Conservation (phyloP, 1,140 invertebrate genomes). For the Ladona fulva region DNA sequence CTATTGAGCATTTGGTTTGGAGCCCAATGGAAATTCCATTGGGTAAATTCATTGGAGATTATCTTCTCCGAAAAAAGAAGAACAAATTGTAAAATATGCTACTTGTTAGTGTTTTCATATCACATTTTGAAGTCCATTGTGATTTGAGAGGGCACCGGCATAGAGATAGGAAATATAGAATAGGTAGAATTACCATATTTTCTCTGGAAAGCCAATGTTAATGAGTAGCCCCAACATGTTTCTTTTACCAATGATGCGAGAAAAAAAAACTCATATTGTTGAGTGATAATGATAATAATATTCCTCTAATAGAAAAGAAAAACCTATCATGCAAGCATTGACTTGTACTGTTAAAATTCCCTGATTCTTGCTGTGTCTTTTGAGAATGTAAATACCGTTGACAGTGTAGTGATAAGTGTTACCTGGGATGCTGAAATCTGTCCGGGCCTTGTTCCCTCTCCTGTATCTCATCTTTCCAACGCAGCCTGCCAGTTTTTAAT, state of each 20-base stretch:
- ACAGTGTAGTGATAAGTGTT: conserved; percentile 5
- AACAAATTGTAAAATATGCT: conserved; percentile 17
- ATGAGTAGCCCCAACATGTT: conserved; percentile 9
- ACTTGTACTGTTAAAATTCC: conserved; percentile 7
- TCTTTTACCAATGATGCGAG: conserved; percentile 10
- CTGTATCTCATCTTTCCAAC: neutral
- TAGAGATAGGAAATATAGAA: conserved; percentile 5
- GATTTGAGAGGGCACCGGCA: conserved; percentile 20
- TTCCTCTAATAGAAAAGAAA: conserved; percentile 5
- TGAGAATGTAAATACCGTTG: conserved; percentile 1
- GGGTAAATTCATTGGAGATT: neutral
- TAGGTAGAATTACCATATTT: conserved; percentile 10
- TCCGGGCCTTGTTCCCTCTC: neutral
- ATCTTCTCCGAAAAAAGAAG: conserved; percentile 11
- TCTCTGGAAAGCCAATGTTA: neutral
- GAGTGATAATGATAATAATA: conserved; percentile 7
- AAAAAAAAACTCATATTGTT: neutral
- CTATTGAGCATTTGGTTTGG: neutral
- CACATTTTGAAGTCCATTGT: conserved; percentile 20
- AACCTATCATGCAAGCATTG: neutral
- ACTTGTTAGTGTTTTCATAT: conserved; percentile 19
- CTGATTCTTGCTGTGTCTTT: conserved; percentile 12
- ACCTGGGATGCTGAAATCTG: conserved; percentile 1
- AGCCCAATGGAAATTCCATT: neutral
- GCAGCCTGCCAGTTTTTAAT: neutral